Conservation (phyloP, 2,888 invertebrate species). For the Calliphora vomitoria region DNA sequence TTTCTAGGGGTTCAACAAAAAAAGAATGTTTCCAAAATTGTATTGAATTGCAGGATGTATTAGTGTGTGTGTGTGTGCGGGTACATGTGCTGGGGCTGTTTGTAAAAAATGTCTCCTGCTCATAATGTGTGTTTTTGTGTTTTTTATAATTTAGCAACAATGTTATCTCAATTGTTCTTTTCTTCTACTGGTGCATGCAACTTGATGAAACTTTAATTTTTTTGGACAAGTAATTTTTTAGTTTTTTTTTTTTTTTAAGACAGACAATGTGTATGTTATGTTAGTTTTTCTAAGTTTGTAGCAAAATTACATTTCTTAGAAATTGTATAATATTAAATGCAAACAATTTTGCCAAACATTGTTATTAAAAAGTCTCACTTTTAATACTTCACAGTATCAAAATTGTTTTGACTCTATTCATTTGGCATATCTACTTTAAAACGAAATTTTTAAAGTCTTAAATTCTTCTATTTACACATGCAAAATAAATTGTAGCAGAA, state of each 20-base stretch:
- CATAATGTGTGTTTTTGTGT: neutral
- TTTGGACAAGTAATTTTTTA: neutral
- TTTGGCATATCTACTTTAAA: too few relatives aligned
- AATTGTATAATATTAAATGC: too few relatives aligned
- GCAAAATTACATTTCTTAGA: too few relatives aligned
- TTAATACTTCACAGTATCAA: too few relatives aligned
- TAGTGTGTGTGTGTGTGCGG: neutral
- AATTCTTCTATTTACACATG: neutral
- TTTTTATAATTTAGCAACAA: conserved; percentile 53
- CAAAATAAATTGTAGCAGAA: conserved; percentile 6
- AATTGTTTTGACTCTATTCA: too few relatives aligned
- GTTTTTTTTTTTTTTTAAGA: neutral
- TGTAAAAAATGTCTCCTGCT: neutral
- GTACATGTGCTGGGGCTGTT: neutral
- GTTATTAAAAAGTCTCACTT: too few relatives aligned
- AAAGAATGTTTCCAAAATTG: conserved; percentile 21
- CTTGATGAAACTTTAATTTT: conserved; percentile 43
- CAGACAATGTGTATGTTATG: neutral
- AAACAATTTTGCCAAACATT: too few relatives aligned
- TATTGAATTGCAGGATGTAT: conserved; percentile 37
- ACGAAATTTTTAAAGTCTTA: neutral
- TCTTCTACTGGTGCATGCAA: conserved; percentile 3
- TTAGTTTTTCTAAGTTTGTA: too few relatives aligned
- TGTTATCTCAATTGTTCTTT: conserved; percentile 66
- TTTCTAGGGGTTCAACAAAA: neutral